Base-by-base conservation (phyloP, 2,888 invertebrate genomes). In the Polydrusus cervinus region DNA sequence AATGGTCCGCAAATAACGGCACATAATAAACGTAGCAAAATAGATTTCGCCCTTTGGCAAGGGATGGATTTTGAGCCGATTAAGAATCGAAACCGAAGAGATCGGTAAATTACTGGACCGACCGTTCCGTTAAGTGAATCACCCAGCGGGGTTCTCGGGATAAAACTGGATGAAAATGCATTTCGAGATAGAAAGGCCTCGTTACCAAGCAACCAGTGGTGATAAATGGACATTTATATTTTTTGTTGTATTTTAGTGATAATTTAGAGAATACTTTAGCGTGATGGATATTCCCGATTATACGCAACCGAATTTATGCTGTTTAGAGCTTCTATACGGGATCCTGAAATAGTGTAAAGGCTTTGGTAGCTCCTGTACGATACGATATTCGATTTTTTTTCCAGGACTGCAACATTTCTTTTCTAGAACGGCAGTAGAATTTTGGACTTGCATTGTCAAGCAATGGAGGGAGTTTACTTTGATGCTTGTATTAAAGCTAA, bases 41-140 rank as follows among this genome's bases (percentile, higher is more conserved):
- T 71, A 71, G 75, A 75, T 61, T 75, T 69, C 61, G 67, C 60
- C 75, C 71, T 53, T 60, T 55, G 62, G 69, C 40, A 57, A 40
- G 61, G 43, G 51, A 34, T 38, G 67, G 66, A 66, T 66, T 60
- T 72, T 60, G 51, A 40, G 40, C 53, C 69, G 60, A 64, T 69
- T 74, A 57, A 62, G 64, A 64, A 69, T 53, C 53, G 51, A 64
- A 69, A 62, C 68, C 74, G 68, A 64, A 61, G 60, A 69, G 61
- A 74, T 69, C 74, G 69, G 69, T 74, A 74, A 74, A 69, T 69
- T 74, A 74, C 74, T 49, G 74, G 51, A 57, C 69, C 74, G 68
- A 68, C 69, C 74, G 67, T 74, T 74, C 43, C 73, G 49, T 40
- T 74, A 74, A 74, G 73, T 74, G 73, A 74, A 74, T 74, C 73